Evolutionary conservation across 2,113 vertebrate species (phyloP), one percentile per base, ranked within the genome.

Genomic region (Limnothrissa miodon): DNA sequence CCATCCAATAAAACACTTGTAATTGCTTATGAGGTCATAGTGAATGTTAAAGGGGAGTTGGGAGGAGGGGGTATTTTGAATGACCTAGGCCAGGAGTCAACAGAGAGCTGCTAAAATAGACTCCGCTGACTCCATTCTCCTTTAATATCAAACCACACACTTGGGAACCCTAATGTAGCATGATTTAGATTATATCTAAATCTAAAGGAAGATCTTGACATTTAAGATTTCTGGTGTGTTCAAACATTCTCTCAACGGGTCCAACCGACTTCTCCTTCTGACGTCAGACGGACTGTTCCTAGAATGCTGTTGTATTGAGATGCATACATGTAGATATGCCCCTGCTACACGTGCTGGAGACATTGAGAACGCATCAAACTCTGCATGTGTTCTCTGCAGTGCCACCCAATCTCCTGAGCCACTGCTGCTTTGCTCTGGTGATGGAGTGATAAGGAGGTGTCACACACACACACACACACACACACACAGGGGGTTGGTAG

Each of bases 1-100:
- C 45, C 25, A 83, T 81, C 46, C 79, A 83, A 85, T 85, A 85
- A 87, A 87, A 86, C 84, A 90, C 91, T 88, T 90, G 84, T 90
- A 90, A 92, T 91, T 90, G 90, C 88, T 87, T 89, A 92, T 89
- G 91, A 90, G 91, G 91, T 92, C 91, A 90, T 81, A 39, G 82
- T 36, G 80, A 78, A 86, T 84, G 87, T 84, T 88, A 81, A 91
- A 83, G 80, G 42, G 42, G 42, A 6, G 42, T 42, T 42, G 78
- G 81, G 80, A 5, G 53, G 53, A 15, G 59, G 53, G 23, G 59
- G n/a, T 25, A 78, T 66, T 86, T 78, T 78, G 79, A 45, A 83
- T 86, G 86, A 88, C 84, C 87, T 42, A 1, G 17, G 29, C 29
- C 5, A 15, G 42, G 23, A 79, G 45, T 89, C 85, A 90, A 85